Evolutionary conservation across 1,140 invertebrate species (phyloP), one percentile per base, ranked within the genome.

Genomic region (Drosophila nikananu): DNA sequence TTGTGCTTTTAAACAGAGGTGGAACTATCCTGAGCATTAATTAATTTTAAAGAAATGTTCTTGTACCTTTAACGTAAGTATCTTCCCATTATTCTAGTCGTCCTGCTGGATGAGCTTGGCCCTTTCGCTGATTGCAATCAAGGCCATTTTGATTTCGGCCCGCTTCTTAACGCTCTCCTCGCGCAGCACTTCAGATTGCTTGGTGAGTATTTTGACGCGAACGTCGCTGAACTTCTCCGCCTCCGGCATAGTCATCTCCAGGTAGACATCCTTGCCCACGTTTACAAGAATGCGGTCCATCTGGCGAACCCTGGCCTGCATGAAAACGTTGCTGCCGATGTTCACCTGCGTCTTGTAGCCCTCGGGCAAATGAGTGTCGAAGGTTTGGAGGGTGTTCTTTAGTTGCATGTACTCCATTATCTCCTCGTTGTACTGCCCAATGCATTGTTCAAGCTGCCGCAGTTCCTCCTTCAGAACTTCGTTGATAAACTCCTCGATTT

Each of bases 301-400:
- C 92, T 97, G 94, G 17, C 94, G 93, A 0, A 97, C 95, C 0
- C 75, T 62, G 42, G 96, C 96, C 91, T 97, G 95, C 86, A 97
- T 94, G 79, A 96, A 97, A 52, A 96, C 95, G 92, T 96, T 96
- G 77, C 96, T 96, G 21, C 97, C 97, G 35, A 92, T 92, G 66
- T 97, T 96, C 23, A 97, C 94, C 94, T 97, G 95, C 0, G 96
- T 96, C 91, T 97, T 97, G 39, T 97, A 95, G 15, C 95, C 95
- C 52, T 94, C 92, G 7, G 93, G 91, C 51, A 94, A 84, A 3
- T 94, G 77, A 5, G 93, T 91, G 67, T 94, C 94, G 15, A 97
- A 94, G 1, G 95, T 93, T 87, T 95, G 94, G 17, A 95, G 89
- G 4, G 94, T 94, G 72, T 95, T 94, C 91, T 96, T 96, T 41